Percentiles rank a stretch among this genome's conserved stretches.
phyloP scores from a whole-genome alignment of 30 jellyfish, hydroid and myxozoan genomes.

The Cassiopea xamachana region DNA sequence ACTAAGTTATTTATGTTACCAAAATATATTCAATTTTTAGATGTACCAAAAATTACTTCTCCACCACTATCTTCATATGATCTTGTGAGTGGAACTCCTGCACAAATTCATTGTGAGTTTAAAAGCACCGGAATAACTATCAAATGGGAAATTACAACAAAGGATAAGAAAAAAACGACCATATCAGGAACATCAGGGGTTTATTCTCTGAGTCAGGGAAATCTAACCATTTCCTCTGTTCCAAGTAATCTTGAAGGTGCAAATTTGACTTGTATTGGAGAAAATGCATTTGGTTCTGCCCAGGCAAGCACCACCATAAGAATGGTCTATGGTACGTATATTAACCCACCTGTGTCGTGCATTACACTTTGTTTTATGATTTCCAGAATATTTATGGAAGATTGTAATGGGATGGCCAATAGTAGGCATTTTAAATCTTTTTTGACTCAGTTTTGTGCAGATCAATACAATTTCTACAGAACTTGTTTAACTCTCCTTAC shows the following conservation, averaged over 20 bases:
- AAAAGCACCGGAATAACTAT: neutral
- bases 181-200: constrained; percentile 20
- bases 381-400: neutral
- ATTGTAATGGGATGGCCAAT: neutral
- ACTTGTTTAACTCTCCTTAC: neutral
- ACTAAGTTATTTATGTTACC: neutral
- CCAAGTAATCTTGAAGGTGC: constrained; percentile 28
- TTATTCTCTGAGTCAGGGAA: constrained; percentile 25
- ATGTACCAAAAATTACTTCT: constrained; percentile 24
- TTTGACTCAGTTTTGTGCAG: neutral
- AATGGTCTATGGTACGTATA: constrained; percentile 36
- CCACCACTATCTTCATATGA: constrained; percentile 39
- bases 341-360: neutral
- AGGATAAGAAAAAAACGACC: neutral
- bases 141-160: constrained; percentile 29
- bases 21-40: neutral
- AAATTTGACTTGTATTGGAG: constrained; percentile 16
- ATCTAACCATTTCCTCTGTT: constrained; percentile 26
- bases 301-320: constrained; percentile 20
- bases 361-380: neutral
- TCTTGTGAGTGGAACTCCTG: constrained; percentile 40
- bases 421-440: neutral
- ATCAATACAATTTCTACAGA: neutral
- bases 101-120: constrained; percentile 44
- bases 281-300: constrained; percentile 24